These are phyloP conservation scores for Zootoca vivipara DNA, from an alignment of 2,113 vertebrate species.

Conservation along the genomic window DNA sequence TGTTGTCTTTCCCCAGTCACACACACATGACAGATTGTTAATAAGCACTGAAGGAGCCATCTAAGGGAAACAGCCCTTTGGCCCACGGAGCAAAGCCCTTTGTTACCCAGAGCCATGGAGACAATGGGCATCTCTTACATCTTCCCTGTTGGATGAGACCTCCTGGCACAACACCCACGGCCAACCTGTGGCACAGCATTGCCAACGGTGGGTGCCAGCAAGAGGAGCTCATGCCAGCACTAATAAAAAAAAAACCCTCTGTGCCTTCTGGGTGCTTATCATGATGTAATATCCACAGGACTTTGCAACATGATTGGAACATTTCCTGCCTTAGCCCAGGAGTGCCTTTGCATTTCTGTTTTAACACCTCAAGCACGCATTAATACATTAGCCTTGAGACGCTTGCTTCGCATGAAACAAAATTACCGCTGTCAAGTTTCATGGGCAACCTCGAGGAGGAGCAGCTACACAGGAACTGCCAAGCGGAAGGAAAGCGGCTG, in stretches of 20 bases:
- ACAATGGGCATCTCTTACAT: fast-evolving
- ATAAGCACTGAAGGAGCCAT: neutral
- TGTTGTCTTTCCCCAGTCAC: neutral
- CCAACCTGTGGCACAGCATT: neutral
- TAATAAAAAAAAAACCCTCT: neutral
- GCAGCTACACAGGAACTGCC: neutral
- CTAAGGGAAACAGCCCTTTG: neutral
- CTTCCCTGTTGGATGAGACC: neutral
- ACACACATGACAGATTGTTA: neutral
- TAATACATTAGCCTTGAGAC: slow-evolving; percentile 20
- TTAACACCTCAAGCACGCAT: slow-evolving; percentile 5
- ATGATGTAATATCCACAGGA: neutral
- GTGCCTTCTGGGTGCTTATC: neutral
- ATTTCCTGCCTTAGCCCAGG: neutral
- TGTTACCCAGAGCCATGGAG: neutral
- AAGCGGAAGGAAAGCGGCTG: neutral
- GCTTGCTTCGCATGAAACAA: slow-evolving; percentile 23
- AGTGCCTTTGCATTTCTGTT: slow-evolving; percentile 18
- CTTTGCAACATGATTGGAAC: neutral
- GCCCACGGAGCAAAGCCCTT: neutral
- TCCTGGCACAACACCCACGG: neutral
- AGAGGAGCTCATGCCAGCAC: neutral
- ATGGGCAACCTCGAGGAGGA: slow-evolving; percentile 10
- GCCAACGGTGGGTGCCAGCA: neutral
- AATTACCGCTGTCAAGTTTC: slow-evolving; percentile 12